A percentile compares a stretch with the other conserved stretches of the same genome.
These are phyloP conservation scores for Nannoperca obscura DNA, from an alignment of 2,797 vertebrate species.

Conservation along the genomic window DNA sequence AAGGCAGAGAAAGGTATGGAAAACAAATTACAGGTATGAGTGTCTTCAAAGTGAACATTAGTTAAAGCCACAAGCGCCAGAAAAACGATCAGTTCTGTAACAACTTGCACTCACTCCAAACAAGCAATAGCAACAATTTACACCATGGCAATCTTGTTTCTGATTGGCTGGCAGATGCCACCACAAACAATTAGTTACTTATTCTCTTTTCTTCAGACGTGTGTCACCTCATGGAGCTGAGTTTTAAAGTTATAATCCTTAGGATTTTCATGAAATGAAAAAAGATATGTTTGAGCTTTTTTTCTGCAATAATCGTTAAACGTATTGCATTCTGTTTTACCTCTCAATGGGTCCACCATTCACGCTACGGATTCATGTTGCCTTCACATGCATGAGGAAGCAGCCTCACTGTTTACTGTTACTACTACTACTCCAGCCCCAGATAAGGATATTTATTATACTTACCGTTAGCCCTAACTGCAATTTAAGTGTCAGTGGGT, in stretches of 20 bases:
- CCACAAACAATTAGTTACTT: neutral
- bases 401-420: neutral
- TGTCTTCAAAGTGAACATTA: conserved; percentile 18
- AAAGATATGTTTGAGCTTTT: neutral
- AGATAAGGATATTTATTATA: neutral
- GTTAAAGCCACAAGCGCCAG: neutral
- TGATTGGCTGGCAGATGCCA: neutral
- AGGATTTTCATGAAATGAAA: neutral
- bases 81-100: conserved; percentile 23
- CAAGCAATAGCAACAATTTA: conserved; percentile 13
- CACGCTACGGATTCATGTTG: neutral
- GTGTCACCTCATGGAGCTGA: neutral
- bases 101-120: conserved; percentile 3
- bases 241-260: neutral
- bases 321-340: neutral
- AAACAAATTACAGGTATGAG: conserved; percentile 60
- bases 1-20: conserved; percentile 47
- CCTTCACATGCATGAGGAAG: neutral
- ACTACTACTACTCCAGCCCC: too few relatives aligned
- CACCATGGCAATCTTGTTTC: neutral
- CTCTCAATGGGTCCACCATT: neutral
- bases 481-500: neutral
- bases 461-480: neutral
- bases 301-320: neutral
- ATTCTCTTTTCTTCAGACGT: neutral